Evolutionary conservation across 2,888 invertebrate genomes (phyloP), one percentile per base, ranked within the genome.

Genomic region (Operophtera brumata): DNA sequence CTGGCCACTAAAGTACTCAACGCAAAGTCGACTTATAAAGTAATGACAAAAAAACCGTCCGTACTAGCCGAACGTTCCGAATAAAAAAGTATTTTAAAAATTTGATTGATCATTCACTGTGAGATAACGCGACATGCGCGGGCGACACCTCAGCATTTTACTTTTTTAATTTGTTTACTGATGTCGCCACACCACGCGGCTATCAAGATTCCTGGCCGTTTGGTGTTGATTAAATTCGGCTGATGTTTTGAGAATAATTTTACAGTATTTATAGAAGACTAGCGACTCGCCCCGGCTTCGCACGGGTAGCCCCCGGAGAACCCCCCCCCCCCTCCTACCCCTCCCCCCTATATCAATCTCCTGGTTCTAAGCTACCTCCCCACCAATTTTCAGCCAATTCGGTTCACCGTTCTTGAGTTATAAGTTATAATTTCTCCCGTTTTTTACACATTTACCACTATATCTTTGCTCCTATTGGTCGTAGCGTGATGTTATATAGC

Each of bases 31-130:
- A 30, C 30, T 36, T 28, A 49, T 36, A 41, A 36, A 51, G 37
- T 8, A 6, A 37, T 35, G 20, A 37, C 36, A 41, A 55, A 20
- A n/a, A 47, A 43, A 42, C 11, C 2, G 1, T 14, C n/a, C 36
- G 2, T 12, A 32, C 41, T 12, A 45, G 25, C 9, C 47, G 71
- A 64, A 73, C 70, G 79, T 82, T 83, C 79, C 71, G 70, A 77
- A 76, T 71, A 75, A 75, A 74, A 77, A 80, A 76, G 77, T 80
- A 82, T 79, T 81, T 82, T 66, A 66, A 67, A 78, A 74, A 72
- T 61, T 80, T 86, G 87, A 87, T 87, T 82, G 87, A 87, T 87
- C 82, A 77, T 75, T 73, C 80, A 74, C 61, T 60, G 57, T 35
- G 67, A 83, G 87, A 88, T 88, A 88, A 86, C 70, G 70, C 73